Percentiles rank a stretch among this genome's conserved stretches.
These are phyloP conservation scores for Delia radicum DNA, from an alignment of 1,140 invertebrate genomes.

Conservation along the genomic window DNA sequence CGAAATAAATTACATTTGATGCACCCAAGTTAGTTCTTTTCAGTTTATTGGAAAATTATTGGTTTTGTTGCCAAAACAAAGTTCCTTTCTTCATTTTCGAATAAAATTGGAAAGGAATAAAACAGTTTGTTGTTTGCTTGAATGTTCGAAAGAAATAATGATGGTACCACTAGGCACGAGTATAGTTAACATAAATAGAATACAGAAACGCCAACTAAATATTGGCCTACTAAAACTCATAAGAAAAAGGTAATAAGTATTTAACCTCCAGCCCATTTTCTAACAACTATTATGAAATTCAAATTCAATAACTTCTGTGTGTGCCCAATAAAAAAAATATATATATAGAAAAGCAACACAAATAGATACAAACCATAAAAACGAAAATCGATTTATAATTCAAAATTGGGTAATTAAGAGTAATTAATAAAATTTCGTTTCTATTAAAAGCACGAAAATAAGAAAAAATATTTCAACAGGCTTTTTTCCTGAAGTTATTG, in stretches of 20 bases:
- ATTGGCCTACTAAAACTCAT: background rate
- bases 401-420: background rate
- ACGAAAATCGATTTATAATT: background rate
- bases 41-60: background rate
- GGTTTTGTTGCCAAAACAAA: background rate
- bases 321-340: too few species aligned
- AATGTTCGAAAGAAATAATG: background rate
- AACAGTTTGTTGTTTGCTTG: background rate
- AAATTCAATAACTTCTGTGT: too few species aligned
- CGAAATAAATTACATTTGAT: too few species aligned
- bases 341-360: too few species aligned
- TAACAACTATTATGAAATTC: background rate
- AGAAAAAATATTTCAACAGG: too few species aligned
- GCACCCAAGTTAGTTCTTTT: background rate
- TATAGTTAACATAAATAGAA: background rate
- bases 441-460: too few species aligned
- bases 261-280: background rate
- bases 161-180: background rate
- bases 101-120: background rate
- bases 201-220: background rate
- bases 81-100: background rate
- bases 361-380: background rate
- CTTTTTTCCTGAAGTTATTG: too few species aligned
- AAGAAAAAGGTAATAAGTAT: background rate
- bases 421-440: background rate